Evolutionary conservation across 2,797 vertebrate species (phyloP).

Genomic region (Enteromius trimaculatus): DNA sequence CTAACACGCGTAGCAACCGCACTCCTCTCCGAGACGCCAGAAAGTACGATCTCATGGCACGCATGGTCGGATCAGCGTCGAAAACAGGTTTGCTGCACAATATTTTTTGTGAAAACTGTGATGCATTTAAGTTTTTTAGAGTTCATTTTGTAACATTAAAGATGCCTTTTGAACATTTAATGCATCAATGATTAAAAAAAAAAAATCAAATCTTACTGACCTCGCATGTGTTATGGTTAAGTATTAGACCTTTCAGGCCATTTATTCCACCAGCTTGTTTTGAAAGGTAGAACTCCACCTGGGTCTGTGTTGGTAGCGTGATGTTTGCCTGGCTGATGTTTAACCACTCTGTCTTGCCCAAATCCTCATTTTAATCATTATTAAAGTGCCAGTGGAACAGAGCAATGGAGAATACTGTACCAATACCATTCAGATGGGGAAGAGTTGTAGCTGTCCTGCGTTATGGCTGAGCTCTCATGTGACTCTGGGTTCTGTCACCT

Average conservation of each 20-base stretch:
- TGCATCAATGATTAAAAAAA: neutral
- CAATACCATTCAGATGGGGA: neutral
- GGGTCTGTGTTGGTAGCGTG: slow-evolving; percentile 8
- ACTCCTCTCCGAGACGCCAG: no score
- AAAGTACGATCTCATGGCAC: no score
- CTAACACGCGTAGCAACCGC: no score
- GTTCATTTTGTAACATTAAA: neutral
- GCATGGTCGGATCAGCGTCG: neutral
- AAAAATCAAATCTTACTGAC: neutral
- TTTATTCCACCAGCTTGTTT: slow-evolving; percentile 30
- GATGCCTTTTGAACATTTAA: neutral
- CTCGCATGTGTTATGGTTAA: neutral
- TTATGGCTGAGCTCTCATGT: slow-evolving; percentile 1
- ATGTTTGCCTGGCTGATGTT: slow-evolving; percentile 21
- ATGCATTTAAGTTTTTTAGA: neutral
- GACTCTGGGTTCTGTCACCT: neutral
- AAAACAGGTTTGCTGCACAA: neutral
- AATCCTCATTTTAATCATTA: slow-evolving; percentile 23
- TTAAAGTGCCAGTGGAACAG: neutral
- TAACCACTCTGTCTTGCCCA: neutral
- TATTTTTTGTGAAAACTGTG: neutral
- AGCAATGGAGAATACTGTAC: neutral
- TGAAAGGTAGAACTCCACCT: slow-evolving; percentile 37
- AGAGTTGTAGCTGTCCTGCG: neutral
- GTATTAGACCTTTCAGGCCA: slow-evolving; percentile 27